Percentiles rank a stretch among this genome's conserved stretches.
phyloP scores from a whole-genome alignment of 1,140 invertebrate species.

The Hesperophylax magnus region DNA sequence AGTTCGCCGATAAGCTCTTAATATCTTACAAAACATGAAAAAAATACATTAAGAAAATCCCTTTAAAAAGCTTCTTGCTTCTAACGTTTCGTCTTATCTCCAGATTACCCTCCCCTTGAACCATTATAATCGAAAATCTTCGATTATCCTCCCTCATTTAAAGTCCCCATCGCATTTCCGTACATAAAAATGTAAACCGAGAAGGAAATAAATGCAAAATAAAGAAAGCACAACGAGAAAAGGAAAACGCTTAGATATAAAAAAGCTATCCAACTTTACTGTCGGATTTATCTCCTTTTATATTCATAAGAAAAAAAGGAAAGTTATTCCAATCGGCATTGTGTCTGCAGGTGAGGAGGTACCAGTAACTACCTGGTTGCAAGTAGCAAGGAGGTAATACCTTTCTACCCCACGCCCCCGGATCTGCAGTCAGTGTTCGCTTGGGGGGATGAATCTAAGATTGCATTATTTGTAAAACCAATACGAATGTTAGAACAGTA shows the following conservation, averaged over 20 bases:
- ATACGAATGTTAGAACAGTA: too few relatives aligned
- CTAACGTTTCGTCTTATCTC: constrained; percentile 23
- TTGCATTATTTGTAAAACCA: too few relatives aligned
- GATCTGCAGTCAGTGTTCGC: not conserved
- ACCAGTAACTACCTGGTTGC: constrained; percentile 14
- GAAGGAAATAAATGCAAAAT: constrained; percentile 55
- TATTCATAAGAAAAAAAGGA: constrained; percentile 56
- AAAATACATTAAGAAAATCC: constrained; percentile 17
- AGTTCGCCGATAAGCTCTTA: constrained; percentile 7
- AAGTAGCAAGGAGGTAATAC: not conserved
- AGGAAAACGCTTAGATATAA: constrained; percentile 57
- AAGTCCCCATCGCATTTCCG: constrained; percentile 52
- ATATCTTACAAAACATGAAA: constrained; percentile 21
- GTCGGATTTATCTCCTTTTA: constrained; percentile 58
- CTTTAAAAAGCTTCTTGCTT: constrained; percentile 19
- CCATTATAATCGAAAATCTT: constrained; percentile 53
- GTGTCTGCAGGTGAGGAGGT: constrained; percentile 54
- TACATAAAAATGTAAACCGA: constrained; percentile 56
- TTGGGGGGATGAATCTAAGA: too few relatives aligned
- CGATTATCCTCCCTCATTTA: constrained; percentile 57
- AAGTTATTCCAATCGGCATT: constrained; percentile 58
- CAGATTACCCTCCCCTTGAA: constrained; percentile 32
- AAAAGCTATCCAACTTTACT: constrained; percentile 57
- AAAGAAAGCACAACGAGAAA: constrained; percentile 54
- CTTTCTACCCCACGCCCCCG: not conserved